Base-by-base conservation (phyloP, 2,888 invertebrate species). In the Itoplectis maculator region DNA sequence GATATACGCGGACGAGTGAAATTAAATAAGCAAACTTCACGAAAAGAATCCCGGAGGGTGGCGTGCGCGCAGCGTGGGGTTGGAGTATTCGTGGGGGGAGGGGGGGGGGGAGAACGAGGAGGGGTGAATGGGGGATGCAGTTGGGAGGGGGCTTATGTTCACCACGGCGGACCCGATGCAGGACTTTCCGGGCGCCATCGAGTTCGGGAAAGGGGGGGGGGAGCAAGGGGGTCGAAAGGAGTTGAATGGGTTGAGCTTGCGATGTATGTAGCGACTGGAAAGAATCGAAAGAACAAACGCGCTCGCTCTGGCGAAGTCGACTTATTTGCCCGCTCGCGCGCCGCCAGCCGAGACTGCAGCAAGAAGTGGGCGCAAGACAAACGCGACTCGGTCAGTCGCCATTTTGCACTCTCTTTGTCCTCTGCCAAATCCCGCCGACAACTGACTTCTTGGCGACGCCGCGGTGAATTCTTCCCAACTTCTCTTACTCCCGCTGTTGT, bases 1-100 rank as follows among this genome's bases (percentile, higher is more conserved):
- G 61, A 59, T 63, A 76, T 49, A 76, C 63, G 56, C n/a, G 66
- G 69, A 81, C 74, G 87, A 79, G 84, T 86, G 85, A 91, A 91
- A 91, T 91, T 91, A 91, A 91, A 91, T 91, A 91, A 91, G 88
- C 89, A 88, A 91, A 91, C 88, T 90, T 91, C 90, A 42, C 63
- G 73, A 56, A 69, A 79, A 79, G 79, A 73, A 76, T 84, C 85
- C 81, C 79, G 73, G 82, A 86, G 86, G 86, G 87, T 61, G 56
- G 51, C 77, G 45, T 74, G 29, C 40, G 37, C 37, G 61, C 18
- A 18, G 2, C 59, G n/a, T 35, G 35, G 56, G 29, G 23, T 9
- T 56, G n/a, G n/a, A n/a, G n/a, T n/a, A n/a, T n/a, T n/a, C n/a
- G n/a, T n/a, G 29, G 29, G 29, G 3, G 29, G 29, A 29, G 29